A percentile compares a stretch with the other conserved stretches of the same genome.
These are phyloP conservation scores for Anolis carolinensis DNA, from an alignment of 2,113 vertebrate species.

Conservation along the genomic window DNA sequence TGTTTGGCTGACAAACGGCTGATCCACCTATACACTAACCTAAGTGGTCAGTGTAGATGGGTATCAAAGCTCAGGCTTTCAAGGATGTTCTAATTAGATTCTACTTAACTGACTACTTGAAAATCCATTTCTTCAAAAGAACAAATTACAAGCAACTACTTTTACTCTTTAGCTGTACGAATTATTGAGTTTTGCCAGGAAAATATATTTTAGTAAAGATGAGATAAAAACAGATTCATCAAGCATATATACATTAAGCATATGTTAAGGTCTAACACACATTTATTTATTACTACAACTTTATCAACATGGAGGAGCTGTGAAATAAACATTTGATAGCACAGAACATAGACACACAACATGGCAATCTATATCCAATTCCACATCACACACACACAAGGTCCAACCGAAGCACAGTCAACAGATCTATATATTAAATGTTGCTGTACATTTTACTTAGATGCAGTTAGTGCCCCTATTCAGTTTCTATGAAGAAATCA, in stretches of 20 bases:
- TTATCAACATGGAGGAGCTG: not conserved
- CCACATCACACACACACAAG: not conserved
- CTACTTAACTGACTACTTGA: not conserved
- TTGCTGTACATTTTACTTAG: too few species aligned
- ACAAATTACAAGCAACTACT: not conserved
- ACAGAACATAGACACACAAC: not conserved
- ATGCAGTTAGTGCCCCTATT: too few species aligned
- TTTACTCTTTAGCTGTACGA: not conserved
- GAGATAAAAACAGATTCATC: not conserved
- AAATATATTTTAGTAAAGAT: not conserved
- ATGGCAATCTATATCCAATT: not conserved
- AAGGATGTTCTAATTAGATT: constrained; percentile 15
- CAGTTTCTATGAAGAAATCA: not conserved
- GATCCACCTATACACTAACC: too few species aligned
- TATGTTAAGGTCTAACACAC: not conserved
- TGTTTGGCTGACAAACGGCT: too few species aligned
- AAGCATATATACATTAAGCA: not conserved
- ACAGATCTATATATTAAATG: not conserved
- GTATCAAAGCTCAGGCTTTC: not conserved
- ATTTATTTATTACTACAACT: not conserved
- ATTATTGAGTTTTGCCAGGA: not conserved
- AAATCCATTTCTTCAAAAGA: not conserved
- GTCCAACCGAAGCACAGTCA: not conserved
- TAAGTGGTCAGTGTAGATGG: too few species aligned
- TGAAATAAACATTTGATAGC: not conserved